A percentile compares a stretch with the other conserved stretches of the same genome.
Evolutionary conservation across 2,113 vertebrate species (phyloP).

Genomic region (Ptyas mucosa): DNA sequence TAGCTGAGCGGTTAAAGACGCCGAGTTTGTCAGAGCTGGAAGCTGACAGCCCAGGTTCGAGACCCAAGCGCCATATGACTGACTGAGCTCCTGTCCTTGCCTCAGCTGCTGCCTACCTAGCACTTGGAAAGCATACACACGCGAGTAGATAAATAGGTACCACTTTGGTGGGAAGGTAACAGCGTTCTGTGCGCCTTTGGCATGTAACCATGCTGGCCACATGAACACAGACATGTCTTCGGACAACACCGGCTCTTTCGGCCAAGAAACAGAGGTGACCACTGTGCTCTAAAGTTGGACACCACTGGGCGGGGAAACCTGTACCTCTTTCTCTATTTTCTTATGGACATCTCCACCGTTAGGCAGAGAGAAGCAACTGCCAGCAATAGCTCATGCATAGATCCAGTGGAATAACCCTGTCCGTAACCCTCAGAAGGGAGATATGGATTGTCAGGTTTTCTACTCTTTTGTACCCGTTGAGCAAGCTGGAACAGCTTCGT

Average conservation of each 20-base stretch:
- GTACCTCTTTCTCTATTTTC: not conserved
- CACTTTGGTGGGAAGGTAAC: not conserved
- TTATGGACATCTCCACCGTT: not conserved
- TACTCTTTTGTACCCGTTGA: conserved; percentile 24
- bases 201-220: not conserved
- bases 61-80: not conserved
- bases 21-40: not conserved
- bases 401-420: not conserved
- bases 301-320: not conserved
- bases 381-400: not conserved
- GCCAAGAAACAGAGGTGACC: not conserved
- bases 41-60: not conserved
- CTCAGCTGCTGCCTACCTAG: not conserved
- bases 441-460: not conserved
- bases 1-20: not conserved
- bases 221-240: not conserved
- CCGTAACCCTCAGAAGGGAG: not conserved
- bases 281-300: not conserved
- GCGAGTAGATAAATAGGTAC: not conserved
- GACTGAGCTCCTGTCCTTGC: not conserved
- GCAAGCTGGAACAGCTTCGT: conserved; percentile 26
- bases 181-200: not conserved
- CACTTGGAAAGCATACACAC: not conserved
- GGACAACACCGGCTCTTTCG: not conserved
- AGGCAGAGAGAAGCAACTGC: not conserved